Evolutionary conservation across 2,888 invertebrate species (phyloP), one percentile per base, ranked within the genome.

Genomic region (Clivina fossor): DNA sequence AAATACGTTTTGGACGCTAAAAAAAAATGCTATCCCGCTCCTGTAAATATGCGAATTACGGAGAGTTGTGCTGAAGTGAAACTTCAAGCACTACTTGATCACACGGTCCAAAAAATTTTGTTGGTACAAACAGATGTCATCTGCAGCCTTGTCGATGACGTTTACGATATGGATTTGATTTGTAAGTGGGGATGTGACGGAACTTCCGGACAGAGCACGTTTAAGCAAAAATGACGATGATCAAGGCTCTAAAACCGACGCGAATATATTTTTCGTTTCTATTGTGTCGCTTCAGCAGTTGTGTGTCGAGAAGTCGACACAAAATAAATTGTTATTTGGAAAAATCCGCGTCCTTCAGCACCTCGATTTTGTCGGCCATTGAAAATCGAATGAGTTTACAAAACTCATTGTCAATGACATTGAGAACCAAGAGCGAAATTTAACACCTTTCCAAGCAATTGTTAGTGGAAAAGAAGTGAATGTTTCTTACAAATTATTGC

Each of bases 281-380:
- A 15, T 63, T 35, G 60, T 62, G 11, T 61, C 60, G 4, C 46
- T 63, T 40, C 60, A 60, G 43, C 4, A 60, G 11, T n/a, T 57
- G 1, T 1, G 32, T 55, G 8, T 57, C 19, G 48, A 9, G 30
- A 57, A 37, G 18, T 50, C 33, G 2, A 4, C 19, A 11, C 28
- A 28, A 32, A 51, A 35, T 11, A 41, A 16, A 28, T 33, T 56
- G 30, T 63, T 5, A 37, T 67, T 47, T 67, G 65, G 64, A 58
- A 67, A 55, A 68, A 67, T 50, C 65, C 65, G 24, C 59, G 58
- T 7, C 65, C 66, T 15, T 67, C 65, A 5, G 67, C 66, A 13
- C 58, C 64, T 3, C 38, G 65, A 46, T 67, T 57, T 54, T 68
- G 66, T 51, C 58, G 66, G 4, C 65, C 65, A n/a, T 66, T 68